Evolutionary conservation across 1,140 invertebrate genomes (phyloP), one percentile per base, ranked within the genome.

Genomic region (Cyclargus thomasi): DNA sequence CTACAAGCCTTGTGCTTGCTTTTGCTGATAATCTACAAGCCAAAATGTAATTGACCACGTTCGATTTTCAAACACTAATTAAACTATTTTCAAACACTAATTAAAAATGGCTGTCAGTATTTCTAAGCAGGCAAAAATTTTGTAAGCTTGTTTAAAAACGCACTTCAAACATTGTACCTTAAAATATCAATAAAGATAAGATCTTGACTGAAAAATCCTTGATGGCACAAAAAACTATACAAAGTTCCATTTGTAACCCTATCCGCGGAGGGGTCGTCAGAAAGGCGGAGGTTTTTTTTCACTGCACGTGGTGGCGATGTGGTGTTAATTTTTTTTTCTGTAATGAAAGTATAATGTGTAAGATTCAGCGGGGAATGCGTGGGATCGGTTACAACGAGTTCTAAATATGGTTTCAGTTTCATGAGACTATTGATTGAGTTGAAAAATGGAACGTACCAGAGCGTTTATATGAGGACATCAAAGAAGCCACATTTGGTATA

Each of bases 251-350:
- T 67, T 84, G 83, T 86, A 88, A 86, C 82, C 83, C 81, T 83
- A 86, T 76, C 78, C 77, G 67, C 71, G 69, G 72, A 77, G 77
- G 81, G 77, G 67, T 75, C 70, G 74, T 70, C 76, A 29, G 83
- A 85, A 84, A 87, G 86, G 82, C 65, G 70, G 76, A 72, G 74
- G 79, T 76, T 81, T 77, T 80, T 81, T 82, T 76, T 76, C 75
- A 78, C 72, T 90, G 87, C 85, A 90, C 87, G 87, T 90, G 87
- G 84, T 88, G 74, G 84, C 78, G 75, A 83, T 87, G 87, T 86
- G 87, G 85, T 86, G 78, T 76, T 81, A 68, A 67, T 80, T 82
- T 86, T 88, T 85, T 47, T 47, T 47, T 47, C 10, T 86, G 78
- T 79, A 76, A 85, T 70, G 77, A 83, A 87, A 86, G 83, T 86